Base-by-base conservation (phyloP, 2,888 invertebrate genomes). In the Pristionchus fissidentatus region DNA sequence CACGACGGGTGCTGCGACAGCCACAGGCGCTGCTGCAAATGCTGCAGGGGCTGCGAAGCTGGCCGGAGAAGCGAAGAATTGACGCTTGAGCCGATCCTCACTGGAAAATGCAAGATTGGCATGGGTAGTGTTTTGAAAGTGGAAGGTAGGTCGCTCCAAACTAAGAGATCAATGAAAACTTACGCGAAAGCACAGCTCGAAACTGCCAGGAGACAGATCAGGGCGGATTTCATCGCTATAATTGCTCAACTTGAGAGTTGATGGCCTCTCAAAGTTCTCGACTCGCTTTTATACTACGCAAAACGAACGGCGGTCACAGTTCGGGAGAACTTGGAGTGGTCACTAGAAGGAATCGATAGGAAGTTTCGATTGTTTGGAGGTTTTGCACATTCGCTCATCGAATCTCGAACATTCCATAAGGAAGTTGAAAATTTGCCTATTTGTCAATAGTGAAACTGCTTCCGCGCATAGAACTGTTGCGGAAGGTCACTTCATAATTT, bases 41-140 rank as follows among this genome's bases (percentile, higher is more conserved):
- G 75, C 75, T 46, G 75, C 46, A 46, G 75, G 46, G 26, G 46
- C 75, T 75, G 43, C 75, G 41, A 75, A 75, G 43, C 35, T 75
- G 43, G 75, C 43, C 15, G 75, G 3, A 15, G 75, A 43, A 75
- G 46, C 46, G 13, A 43, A 75, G 75, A 75, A 75, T 7, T 75
- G 75, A 0, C 75, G 43, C 29, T 75, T 75, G 13, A 15, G 43
- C 29, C 75, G 75, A 43, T 75, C 75, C 46, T 75, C 75, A 29
- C 46, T 46, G 32, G 15, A 26, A 5, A 35, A n/a, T 46, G 2
- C 3, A 26, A 46, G 32, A 29, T 46, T 26, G 41, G 29, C 3
- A 43, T 26, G n/a, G n/a, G 46, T 46, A 0, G 75, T 62, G 29
- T 22, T 29, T 29, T 5, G 26, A 32, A 46, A 13, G 26, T 26